Conservation (phyloP, 2,113 vertebrate genomes). For the Prunella himalayana region DNA sequence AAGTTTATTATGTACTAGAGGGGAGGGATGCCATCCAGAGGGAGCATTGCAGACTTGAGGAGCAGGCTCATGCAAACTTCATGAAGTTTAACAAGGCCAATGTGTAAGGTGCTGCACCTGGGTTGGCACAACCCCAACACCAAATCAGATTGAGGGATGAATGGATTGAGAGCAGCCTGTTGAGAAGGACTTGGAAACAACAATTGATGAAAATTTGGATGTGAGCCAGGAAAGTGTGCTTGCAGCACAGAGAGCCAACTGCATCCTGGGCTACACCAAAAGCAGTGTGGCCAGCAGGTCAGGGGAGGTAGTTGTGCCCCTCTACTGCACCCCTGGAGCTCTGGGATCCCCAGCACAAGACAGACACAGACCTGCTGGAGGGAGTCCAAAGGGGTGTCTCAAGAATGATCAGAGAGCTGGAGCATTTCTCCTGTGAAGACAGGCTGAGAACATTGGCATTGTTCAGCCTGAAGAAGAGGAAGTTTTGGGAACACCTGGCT, state of each 20-base stretch:
- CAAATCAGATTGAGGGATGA: not conserved
- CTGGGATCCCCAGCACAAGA: not conserved
- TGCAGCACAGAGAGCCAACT: not conserved
- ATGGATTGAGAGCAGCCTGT: not conserved
- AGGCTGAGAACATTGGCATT: not conserved
- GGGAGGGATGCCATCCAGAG: not conserved
- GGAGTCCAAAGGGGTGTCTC: not conserved
- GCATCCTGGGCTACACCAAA: not conserved
- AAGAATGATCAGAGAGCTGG: not conserved
- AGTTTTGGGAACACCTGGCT: not conserved
- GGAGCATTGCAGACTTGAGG: not conserved
- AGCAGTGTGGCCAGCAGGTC: not conserved
- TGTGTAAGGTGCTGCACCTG: not conserved
- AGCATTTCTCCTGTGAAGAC: not conserved
- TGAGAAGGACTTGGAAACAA: not conserved
- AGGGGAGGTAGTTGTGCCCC: not conserved
- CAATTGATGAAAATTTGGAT: not conserved
- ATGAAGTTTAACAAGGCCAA: not conserved
- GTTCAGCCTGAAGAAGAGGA: not conserved
- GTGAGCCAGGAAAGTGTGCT: not conserved
- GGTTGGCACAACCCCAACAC: rapidly evolving
- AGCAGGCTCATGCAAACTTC: not conserved
- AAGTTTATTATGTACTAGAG: not conserved
- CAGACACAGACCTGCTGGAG: not conserved
- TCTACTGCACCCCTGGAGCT: not conserved